A percentile compares a stretch with the other conserved stretches of the same genome.
phyloP scores from a whole-genome alignment of 2,113 vertebrate genomes.

The Pteropus alecto region DNA sequence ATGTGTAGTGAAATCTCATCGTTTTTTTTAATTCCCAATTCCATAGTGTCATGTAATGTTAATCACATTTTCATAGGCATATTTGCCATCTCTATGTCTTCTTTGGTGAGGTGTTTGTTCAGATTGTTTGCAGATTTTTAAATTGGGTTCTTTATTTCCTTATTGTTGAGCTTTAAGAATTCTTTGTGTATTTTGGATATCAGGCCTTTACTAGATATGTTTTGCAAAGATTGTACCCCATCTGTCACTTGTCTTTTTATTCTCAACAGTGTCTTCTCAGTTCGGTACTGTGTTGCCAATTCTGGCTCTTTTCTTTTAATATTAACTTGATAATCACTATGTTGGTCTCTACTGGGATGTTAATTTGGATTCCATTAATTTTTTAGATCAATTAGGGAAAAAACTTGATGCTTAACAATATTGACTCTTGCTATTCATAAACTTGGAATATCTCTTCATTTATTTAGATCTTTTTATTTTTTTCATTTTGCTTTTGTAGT shows the following conservation, averaged over 20 bases:
- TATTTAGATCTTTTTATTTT: background rate
- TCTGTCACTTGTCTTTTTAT: background rate
- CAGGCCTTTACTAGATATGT: background rate
- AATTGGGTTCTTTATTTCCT: background rate
- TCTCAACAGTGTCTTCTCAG: background rate
- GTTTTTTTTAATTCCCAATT: background rate
- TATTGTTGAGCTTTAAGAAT: background rate
- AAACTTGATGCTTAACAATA: background rate
- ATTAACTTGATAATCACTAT: background rate
- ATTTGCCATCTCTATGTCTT: background rate
- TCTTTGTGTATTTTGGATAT: background rate
- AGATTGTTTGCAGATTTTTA: background rate
- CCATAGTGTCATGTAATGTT: background rate
- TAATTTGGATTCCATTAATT: background rate
- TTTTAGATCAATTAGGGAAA: background rate
- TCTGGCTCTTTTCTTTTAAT: background rate
- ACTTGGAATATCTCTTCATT: background rate
- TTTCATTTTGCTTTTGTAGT: background rate
- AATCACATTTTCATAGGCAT: background rate
- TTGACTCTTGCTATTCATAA: background rate
- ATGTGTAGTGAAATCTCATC: background rate
- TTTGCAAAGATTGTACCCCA: background rate
- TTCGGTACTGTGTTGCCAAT: background rate
- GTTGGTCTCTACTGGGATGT: background rate
- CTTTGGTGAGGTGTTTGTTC: background rate